A percentile compares a stretch with the other conserved stretches of the same genome.
phyloP scores from a whole-genome alignment of 2,888 invertebrate genomes.

The Dryobota labecula region DNA sequence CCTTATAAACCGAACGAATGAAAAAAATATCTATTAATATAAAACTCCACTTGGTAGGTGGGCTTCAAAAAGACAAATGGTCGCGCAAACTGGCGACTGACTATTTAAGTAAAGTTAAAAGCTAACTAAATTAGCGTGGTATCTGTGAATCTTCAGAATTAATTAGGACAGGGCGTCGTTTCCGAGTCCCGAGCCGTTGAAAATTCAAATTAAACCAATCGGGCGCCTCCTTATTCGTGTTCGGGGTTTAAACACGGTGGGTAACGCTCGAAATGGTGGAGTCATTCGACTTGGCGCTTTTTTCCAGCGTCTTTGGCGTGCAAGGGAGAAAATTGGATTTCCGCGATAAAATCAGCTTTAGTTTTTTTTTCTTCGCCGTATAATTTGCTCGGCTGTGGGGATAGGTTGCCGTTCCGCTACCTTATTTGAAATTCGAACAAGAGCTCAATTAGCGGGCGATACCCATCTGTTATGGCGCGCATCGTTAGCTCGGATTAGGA shows the following conservation, averaged over 20 bases:
- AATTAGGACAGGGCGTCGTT: conserved; percentile 85
- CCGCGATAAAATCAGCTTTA: conserved; percentile 90
- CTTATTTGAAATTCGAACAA: conserved; percentile 83
- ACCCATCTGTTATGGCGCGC: conserved; percentile 70
- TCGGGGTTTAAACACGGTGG: conserved; percentile 88
- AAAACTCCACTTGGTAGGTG: conserved; percentile 76
- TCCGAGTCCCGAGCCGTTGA: conserved; percentile 83
- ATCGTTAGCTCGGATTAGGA: conserved; percentile 63
- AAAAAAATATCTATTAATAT: conserved; percentile 63
- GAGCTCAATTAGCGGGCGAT: conserved; percentile 85
- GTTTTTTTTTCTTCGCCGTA: conserved; percentile 84
- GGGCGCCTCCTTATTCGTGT: conserved; percentile 91
- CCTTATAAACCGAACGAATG: conserved; percentile 60
- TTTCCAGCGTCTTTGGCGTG: conserved; percentile 90
- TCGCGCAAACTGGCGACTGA: conserved; percentile 79
- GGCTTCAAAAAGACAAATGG: conserved; percentile 85
- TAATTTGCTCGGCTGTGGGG: conserved; percentile 84
- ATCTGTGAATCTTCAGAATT: conserved; percentile 89
- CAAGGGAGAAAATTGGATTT: conserved; percentile 90
- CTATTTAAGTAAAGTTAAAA: conserved; percentile 86
- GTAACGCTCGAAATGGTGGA: conserved; percentile 87
- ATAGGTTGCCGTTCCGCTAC: conserved; percentile 80
- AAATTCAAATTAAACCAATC: conserved; percentile 91
- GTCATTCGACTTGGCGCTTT: conserved; percentile 90
- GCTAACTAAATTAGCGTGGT: conserved; percentile 88